phyloP scores from a whole-genome alignment of 1,140 invertebrate species.

The Formica exsecta region DNA sequence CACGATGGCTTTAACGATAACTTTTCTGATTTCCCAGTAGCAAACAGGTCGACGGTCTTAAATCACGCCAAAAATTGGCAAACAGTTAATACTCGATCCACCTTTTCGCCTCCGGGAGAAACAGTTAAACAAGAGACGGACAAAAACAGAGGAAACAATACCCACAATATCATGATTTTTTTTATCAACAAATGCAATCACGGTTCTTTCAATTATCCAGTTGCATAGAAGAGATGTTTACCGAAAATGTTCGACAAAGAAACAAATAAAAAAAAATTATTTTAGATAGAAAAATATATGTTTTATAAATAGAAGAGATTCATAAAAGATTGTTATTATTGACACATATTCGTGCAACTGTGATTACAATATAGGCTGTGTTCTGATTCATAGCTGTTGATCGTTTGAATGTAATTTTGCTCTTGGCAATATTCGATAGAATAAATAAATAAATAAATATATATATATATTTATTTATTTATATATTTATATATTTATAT shows the following conservation, averaged over 20 bases:
- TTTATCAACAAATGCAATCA: constrained; percentile 47
- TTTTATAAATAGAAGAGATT: not conserved
- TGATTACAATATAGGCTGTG: not conserved
- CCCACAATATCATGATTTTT: constrained; percentile 36
- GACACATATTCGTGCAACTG: not conserved
- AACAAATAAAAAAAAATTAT: constrained; percentile 20
- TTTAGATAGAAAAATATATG: constrained; percentile 19
- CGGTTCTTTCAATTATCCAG: constrained; percentile 37
- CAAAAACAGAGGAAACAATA: constrained; percentile 33
- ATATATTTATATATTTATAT: too few species aligned
- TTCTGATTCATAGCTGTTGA: not conserved
- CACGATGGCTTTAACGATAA: constrained; percentile 33
- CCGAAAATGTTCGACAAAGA: constrained; percentile 25
- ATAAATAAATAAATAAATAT: too few species aligned
- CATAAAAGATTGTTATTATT: not conserved
- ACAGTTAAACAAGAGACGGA: constrained; percentile 22
- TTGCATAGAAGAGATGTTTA: constrained; percentile 35
- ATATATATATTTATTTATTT: too few species aligned
- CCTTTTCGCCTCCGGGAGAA: constrained; percentile 47
- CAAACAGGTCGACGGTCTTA: constrained; percentile 60
- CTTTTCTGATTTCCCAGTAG: constrained; percentile 60
- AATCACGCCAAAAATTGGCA: constrained; percentile 61
- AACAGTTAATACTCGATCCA: constrained; percentile 63
- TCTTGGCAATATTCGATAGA: not conserved
- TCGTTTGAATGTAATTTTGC: not conserved